phyloP scores from a whole-genome alignment of 2,888 invertebrate species.

The Pseudoips prasinana region DNA sequence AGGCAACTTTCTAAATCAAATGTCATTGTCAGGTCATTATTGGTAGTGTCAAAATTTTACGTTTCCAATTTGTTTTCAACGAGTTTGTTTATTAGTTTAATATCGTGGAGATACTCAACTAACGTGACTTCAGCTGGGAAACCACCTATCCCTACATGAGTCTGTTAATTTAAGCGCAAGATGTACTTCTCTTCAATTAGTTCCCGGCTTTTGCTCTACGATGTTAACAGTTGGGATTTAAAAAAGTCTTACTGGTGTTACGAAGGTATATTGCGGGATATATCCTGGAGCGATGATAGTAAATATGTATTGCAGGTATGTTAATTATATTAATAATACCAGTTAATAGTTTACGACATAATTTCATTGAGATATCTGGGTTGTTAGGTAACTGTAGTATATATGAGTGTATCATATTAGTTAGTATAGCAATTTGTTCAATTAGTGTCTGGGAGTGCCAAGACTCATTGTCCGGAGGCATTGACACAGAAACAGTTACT shows the following conservation, averaged over 20 bases:
- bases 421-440: conserved; percentile 11
- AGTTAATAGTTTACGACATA: background rate
- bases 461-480: conserved; percentile 24
- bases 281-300: conserved; percentile 77
- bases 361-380: no score
- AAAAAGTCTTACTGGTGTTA: conserved; percentile 75
- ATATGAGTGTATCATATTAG: background rate
- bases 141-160: conserved; percentile 19
- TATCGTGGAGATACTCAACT: conserved; percentile 11
- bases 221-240: conserved; percentile 77
- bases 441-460: conserved; percentile 24
- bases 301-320: conserved; percentile 75
- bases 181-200: conserved; percentile 83
- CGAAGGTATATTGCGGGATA: conserved; percentile 65
- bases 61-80: conserved; percentile 34
- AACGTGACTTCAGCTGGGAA: conserved; percentile 10
- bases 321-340: background rate
- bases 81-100: conserved; percentile 19
- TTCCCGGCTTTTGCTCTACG: conserved; percentile 79
- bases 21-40: no score
- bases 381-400: conserved; percentile 7
- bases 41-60: conserved; percentile 38
- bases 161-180: conserved; percentile 23
- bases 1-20: no score
- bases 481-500: no score